Conservation (phyloP, 2,113 vertebrate genomes). For the Malurus melanocephalus region DNA sequence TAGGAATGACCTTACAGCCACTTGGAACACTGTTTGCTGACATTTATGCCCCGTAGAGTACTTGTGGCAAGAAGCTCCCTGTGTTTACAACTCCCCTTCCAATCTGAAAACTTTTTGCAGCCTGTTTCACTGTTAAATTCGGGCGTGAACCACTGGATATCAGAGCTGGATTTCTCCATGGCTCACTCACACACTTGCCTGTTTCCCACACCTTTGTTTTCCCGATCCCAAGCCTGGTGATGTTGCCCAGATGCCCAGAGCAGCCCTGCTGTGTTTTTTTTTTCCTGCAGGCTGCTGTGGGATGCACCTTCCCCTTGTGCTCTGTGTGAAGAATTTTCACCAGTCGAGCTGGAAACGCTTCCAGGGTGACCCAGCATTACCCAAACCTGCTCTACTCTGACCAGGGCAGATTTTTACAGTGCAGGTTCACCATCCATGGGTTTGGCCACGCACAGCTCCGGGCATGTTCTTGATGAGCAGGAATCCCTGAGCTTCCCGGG, state of each 20-base stretch:
- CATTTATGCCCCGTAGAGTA: not conserved
- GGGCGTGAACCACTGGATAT: rapidly evolving
- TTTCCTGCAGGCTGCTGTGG: not conserved
- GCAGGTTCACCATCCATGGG: not conserved
- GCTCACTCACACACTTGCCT: not conserved
- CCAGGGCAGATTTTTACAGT: not conserved
- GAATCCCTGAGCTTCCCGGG: not conserved
- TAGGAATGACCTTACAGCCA: conserved; percentile 26
- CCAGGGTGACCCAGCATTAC: not conserved
- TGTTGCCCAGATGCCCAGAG: rapidly evolving
- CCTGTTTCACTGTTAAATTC: not conserved
- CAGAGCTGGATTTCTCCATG: not conserved
- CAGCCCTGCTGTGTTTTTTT: not conserved
- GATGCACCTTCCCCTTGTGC: not conserved
- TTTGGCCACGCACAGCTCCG: not conserved
- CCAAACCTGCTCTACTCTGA: not conserved
- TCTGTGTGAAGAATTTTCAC: not conserved
- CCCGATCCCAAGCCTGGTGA: rapidly evolving
- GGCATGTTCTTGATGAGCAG: not conserved
- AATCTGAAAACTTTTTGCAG: not conserved
- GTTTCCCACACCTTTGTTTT: not conserved
- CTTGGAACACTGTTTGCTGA: conserved; percentile 39
- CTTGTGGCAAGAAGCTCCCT: not conserved
- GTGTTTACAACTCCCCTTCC: not conserved
- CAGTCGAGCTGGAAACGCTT: not conserved